Conservation (phyloP, 2,113 vertebrate genomes). For the Bos indicus region DNA sequence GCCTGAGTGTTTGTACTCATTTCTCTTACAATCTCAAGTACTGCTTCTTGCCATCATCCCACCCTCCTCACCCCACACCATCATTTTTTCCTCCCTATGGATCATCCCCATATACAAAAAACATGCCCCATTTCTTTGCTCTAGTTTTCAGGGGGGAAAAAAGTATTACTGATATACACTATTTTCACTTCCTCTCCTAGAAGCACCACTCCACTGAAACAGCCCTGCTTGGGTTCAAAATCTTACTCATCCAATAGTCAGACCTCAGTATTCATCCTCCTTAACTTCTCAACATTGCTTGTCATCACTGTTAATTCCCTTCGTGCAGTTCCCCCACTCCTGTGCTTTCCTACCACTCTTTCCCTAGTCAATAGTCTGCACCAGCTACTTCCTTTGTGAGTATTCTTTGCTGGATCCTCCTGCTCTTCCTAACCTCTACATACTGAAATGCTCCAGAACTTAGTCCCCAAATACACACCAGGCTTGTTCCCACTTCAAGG, state of each 20-base stretch:
- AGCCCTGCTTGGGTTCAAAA: background rate
- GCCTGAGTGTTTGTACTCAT: background rate
- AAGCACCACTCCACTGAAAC: background rate
- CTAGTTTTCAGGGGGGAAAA: background rate
- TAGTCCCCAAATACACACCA: background rate
- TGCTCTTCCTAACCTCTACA: background rate
- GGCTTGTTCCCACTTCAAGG: background rate
- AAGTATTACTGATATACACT: background rate
- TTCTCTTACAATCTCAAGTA: background rate
- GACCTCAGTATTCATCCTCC: background rate
- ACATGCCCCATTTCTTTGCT: background rate
- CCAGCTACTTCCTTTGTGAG: background rate
- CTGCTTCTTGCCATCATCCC: background rate
- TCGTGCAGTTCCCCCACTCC: background rate
- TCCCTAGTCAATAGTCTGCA: background rate
- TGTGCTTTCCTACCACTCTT: background rate
- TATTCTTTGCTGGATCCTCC: background rate
- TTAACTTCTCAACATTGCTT: background rate
- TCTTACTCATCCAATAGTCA: too few relatives aligned
- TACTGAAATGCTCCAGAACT: background rate
- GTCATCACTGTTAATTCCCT: background rate
- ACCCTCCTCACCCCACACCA: background rate
- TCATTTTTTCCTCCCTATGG: background rate
- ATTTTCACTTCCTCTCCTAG: background rate
- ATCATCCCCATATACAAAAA: background rate